Conservation (phyloP, 2,113 vertebrate genomes). For the Monopterus albus region DNA sequence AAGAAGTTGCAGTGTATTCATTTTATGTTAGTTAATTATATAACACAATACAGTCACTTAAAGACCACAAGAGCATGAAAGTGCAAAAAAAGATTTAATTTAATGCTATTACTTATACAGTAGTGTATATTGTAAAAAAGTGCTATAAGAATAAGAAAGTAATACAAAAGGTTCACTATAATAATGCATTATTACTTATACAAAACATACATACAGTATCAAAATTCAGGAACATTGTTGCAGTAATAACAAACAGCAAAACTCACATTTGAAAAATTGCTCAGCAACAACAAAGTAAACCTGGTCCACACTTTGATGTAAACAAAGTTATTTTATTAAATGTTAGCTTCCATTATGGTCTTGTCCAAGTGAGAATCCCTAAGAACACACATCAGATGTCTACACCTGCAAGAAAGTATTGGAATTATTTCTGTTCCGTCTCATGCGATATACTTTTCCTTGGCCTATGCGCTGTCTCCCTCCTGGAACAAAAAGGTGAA, state of each 20-base stretch:
- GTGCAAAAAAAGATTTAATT: too few relatives aligned
- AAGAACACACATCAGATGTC: neutral
- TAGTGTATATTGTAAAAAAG: slow-evolving; percentile 31
- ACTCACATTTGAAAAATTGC: slow-evolving; percentile 28
- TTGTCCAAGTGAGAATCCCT: slow-evolving; percentile 15
- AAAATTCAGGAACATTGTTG: slow-evolving; percentile 47
- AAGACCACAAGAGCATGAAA: neutral
- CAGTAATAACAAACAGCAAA: slow-evolving; percentile 31
- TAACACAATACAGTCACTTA: neutral
- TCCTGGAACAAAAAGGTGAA: slow-evolving; percentile 51
- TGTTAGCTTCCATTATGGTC: slow-evolving; percentile 7
- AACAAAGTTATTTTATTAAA: neutral
- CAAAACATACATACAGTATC: slow-evolving; percentile 32
- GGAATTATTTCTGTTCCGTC: slow-evolving; percentile 26
- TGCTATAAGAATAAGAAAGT: slow-evolving; percentile 32
- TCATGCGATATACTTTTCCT: slow-evolving; percentile 33
- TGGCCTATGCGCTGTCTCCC: slow-evolving; percentile 11
- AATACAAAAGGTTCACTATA: neutral
- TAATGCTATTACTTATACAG: too few relatives aligned
- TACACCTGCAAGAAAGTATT: slow-evolving; percentile 25
- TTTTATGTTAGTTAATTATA: neutral
- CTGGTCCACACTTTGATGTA: slow-evolving; percentile 4
- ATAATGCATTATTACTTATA: slow-evolving; percentile 22
- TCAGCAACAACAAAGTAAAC: slow-evolving; percentile 4
- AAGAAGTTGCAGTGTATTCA: neutral